These are phyloP conservation scores for Bolinopsis microptera DNA, from an alignment of 37 sponge, comb jelly and placozoan species.

Conservation along the genomic window DNA sequence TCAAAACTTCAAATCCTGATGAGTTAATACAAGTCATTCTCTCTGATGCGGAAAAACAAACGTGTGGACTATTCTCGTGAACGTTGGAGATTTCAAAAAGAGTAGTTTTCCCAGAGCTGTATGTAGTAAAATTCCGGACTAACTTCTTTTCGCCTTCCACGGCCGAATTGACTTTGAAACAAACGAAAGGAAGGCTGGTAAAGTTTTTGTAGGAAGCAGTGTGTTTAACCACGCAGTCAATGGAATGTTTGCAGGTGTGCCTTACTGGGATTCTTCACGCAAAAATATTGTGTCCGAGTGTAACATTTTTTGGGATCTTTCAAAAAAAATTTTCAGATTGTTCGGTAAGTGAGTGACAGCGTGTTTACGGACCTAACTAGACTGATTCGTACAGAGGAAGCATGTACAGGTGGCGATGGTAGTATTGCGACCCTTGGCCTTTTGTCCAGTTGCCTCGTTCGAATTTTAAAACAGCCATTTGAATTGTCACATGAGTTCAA, in stretches of 20 bases:
- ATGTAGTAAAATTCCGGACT: neutral
- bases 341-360: neutral
- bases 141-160: neutral
- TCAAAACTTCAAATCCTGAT: neutral
- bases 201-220: neutral
- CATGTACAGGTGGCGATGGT: neutral
- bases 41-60: neutral
- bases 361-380: neutral
- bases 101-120: neutral
- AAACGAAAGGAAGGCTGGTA: neutral
- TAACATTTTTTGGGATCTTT: neutral
- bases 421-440: neutral
- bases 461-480: neutral
- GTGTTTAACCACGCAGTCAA: neutral
- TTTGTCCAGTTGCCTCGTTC: neutral
- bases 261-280: neutral
- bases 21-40: neutral
- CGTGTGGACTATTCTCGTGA: neutral
- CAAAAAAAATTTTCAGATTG: conserved; percentile 2
- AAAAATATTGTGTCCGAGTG: neutral
- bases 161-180: conserved; percentile 8
- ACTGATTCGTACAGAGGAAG: neutral
- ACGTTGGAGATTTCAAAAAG: neutral
- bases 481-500: neutral
- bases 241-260: neutral